These are phyloP conservation scores for Spondyliosoma cantharus DNA, from an alignment of 2,797 vertebrate species.

Conservation along the genomic window DNA sequence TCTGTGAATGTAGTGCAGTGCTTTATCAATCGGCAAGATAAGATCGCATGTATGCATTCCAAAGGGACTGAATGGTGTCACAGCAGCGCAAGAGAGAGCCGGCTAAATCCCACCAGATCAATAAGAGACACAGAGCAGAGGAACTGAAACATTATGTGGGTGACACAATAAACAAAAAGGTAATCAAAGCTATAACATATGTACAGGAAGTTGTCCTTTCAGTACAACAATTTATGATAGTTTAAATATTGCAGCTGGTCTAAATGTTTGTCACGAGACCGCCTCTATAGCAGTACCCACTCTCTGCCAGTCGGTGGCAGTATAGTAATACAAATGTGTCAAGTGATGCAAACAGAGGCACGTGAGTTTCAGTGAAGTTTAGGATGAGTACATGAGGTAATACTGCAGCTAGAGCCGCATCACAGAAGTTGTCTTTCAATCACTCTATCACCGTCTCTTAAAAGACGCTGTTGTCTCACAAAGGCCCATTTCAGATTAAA, in stretches of 20 bases:
- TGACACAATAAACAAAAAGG: too few relatives aligned
- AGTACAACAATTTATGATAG: background rate
- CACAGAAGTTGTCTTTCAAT: background rate
- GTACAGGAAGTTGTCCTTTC: too few relatives aligned
- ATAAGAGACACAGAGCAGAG: too few relatives aligned
- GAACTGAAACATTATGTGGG: too few relatives aligned
- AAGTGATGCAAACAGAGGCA: background rate
- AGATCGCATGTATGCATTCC: too few relatives aligned
- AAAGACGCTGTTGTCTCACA: background rate
- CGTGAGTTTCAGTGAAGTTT: too few relatives aligned
- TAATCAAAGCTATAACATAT: too few relatives aligned
- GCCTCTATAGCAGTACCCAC: background rate
- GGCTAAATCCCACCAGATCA: too few relatives aligned
- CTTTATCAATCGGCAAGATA: too few relatives aligned
- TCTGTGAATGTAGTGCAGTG: too few relatives aligned
- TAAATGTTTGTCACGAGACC: background rate
- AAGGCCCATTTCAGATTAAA: background rate
- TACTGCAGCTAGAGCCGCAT: background rate
- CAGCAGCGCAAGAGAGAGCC: too few relatives aligned
- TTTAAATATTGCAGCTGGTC: background rate
- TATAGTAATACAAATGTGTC: slow-evolving; percentile 15
- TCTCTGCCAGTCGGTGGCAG: slow-evolving; percentile 49
- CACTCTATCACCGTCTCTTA: background rate
- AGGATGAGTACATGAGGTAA: background rate
- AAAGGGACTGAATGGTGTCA: too few relatives aligned